Evolutionary conservation across 2,888 invertebrate genomes (phyloP), one percentile per base, ranked within the genome.

Genomic region (Dryadula phaetusa): DNA sequence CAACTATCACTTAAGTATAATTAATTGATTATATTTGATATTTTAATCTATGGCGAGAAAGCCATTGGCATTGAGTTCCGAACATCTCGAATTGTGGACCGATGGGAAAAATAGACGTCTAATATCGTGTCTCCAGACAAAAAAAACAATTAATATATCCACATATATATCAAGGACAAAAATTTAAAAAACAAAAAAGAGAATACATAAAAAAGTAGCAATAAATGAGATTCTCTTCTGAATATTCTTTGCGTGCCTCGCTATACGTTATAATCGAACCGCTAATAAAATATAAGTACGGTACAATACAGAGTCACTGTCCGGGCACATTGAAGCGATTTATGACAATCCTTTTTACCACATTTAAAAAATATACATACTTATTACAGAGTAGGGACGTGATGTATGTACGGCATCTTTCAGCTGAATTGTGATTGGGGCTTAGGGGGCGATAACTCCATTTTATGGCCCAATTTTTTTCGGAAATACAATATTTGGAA

Each of bases 391-490:
- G 61, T 65, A 78, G 77, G 74, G 76, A 68, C 79, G 80, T 85
- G 82, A 86, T 85, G 86, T 88, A 87, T 86, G 83, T 82, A 83
- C 82, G 83, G 86, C 84, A 86, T 87, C 86, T 84, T 82, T 83
- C 79, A 77, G 79, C 77, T 77, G 77, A 86, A 85, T 87, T 87
- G 85, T 88, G 90, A 90, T 90, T 89, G 85, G 88, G 86, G 87
- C 80, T 85, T 80, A 80, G 89, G 88, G 90, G 86, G 79, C 86
- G 77, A 88, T 90, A 88, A 89, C 87, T 84, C 79, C 82, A 77
- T 79, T 88, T 90, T 90, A 90, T 85, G 84, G 82, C 82, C 87
- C 86, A 88, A 88, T 90, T 90, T 88, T 88, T 87, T 81, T 81
- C 76, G 82, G 82, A 86, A 86, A 89, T 88, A 90, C 88, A 88